Evolutionary conservation across 1,140 invertebrate genomes (phyloP), one percentile per base, ranked within the genome.

Genomic region (Phthorimaea operculella): DNA sequence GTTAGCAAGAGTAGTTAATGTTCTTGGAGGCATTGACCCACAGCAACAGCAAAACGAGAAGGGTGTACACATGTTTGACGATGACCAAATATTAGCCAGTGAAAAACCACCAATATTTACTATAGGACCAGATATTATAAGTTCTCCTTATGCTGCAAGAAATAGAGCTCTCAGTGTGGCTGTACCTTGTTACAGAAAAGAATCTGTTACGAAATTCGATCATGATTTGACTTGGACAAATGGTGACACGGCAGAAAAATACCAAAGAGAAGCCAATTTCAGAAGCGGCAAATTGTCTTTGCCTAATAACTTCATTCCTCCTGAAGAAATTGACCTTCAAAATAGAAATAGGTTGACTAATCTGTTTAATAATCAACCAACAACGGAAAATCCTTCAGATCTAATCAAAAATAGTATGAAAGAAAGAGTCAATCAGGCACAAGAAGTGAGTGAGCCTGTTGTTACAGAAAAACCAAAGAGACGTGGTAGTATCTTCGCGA

Each of bases 1-100:
- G 12, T 71, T 94, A 44, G 90, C 92, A 0, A 88, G 91, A 74
- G 88, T 94, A 17, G 92, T 93, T 0, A 92, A 91, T 62, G 90
- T 92, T 4, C 77, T 94, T 44, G 92, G 91, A 9, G 90, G 88
- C 9, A 88, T 90, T 39, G 87, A 88, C 39, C 82, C 86, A 1
- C 48, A 9, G 21, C 79, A 86, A 45, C 78, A 87, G 7, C 78
- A 88, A 52, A 59, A 67, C 51, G 66, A 58, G 21, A 67, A 63
- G 58, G 90, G 90, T 2, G 82, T 91, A 28, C 85, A 91, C 59
- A 89, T 90, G 36, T 91, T 92, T 72, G 87, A 87, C 34, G 90
- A 91, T 55, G 90, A 90, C 1, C 87, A 92, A 53, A 92, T 92
- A 17, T 70, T 93, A 34, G 88, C 90, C 2, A 90, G 88, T 70